Evolutionary conservation across 2,797 vertebrate genomes (phyloP).

Genomic region (Darevskia mixta): DNA sequence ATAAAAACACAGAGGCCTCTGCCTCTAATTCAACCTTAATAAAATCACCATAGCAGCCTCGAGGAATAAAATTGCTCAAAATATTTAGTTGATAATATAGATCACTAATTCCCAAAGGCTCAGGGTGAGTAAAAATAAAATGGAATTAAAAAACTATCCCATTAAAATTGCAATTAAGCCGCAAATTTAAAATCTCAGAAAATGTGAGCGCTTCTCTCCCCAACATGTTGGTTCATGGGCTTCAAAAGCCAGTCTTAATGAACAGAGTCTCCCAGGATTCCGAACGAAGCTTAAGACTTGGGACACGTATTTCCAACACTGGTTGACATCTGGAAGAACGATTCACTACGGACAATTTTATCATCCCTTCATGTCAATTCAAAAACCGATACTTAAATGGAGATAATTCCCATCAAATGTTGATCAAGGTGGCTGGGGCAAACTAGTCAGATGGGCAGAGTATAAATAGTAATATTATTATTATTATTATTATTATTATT

Average conservation of each 20-base stretch:
- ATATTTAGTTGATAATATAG: background rate
- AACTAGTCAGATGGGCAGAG: no score
- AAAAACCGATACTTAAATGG: background rate
- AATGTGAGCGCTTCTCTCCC: background rate
- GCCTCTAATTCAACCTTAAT: slow-evolving; percentile 15
- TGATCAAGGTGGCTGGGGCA: no score
- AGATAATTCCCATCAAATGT: background rate
- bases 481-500: no score
- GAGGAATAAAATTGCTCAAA: slow-evolving; percentile 1
- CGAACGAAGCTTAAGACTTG: background rate
- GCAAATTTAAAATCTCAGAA: slow-evolving; percentile 5
- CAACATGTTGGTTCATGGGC: background rate
- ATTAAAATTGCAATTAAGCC: slow-evolving; percentile 17
- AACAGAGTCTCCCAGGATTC: background rate
- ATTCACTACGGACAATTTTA: background rate
- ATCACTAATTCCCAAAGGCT: background rate
- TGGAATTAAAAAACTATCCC: background rate
- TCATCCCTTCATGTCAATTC: background rate
- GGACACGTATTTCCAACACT: background rate
- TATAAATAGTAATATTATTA: no score
- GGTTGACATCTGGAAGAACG: background rate
- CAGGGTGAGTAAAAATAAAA: background rate
- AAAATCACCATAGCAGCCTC: background rate
- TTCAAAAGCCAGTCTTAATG: background rate
- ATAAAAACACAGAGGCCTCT: background rate